These are phyloP conservation scores for Drosophila teissieri DNA, from an alignment of 1,140 invertebrate species.

Conservation along the genomic window DNA sequence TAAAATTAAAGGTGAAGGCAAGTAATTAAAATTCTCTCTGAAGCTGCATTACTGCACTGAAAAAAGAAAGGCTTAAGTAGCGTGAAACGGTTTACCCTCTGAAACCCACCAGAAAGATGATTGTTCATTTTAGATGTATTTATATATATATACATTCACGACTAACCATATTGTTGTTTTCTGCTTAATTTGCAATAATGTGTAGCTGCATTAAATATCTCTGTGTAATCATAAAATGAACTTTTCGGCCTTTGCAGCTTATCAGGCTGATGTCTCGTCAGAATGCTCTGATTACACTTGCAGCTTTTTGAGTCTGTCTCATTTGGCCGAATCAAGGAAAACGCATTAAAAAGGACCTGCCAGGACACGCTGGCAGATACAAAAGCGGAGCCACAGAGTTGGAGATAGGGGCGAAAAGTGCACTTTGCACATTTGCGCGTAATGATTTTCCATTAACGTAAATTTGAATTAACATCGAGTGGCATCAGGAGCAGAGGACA, in stretches of 20 bases:
- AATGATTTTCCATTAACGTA: constrained; percentile 84
- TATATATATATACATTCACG: not conserved
- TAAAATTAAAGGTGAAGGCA: not conserved
- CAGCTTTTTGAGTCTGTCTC: constrained; percentile 68
- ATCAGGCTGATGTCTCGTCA: constrained; percentile 29
- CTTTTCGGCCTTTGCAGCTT: constrained; percentile 31
- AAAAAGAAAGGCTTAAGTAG: no score
- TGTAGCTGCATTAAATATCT: no score
- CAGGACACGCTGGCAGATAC: constrained; percentile 12
- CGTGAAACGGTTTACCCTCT: no score
- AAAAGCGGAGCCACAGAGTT: constrained; percentile 5
- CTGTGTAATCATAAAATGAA: constrained; percentile 21
- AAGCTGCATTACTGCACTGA: not conserved
- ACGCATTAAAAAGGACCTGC: constrained; percentile 72
- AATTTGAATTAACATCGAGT: constrained; percentile 80
- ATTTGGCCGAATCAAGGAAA: constrained; percentile 52
- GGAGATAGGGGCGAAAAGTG: constrained; percentile 60
- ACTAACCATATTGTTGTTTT: not conserved
- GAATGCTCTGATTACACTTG: constrained; percentile 54
- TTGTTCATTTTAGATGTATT: not conserved
- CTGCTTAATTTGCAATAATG: no score
- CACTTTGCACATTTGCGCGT: constrained; percentile 81
- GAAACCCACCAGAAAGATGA: no score
- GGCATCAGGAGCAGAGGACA: constrained; percentile 48
- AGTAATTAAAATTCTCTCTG: constrained; percentile 3